A percentile compares a stretch with the other conserved stretches of the same genome.
Evolutionary conservation across 2,888 invertebrate genomes (phyloP).

Genomic region (Alitta virens): DNA sequence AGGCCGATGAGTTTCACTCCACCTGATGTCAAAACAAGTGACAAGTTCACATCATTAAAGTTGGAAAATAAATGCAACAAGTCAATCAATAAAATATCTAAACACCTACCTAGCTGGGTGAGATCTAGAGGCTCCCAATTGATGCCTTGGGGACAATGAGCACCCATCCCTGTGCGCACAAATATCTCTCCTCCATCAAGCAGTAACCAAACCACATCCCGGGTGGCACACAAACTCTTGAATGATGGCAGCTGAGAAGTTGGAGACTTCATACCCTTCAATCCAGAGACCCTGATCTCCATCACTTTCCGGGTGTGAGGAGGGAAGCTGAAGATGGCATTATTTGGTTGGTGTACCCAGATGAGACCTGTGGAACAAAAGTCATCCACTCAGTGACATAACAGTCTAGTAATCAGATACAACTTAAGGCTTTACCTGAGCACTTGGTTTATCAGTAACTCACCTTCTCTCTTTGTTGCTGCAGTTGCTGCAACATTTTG

Average conservation of each 20-base stretch:
- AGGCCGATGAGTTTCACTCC: constrained; percentile 55
- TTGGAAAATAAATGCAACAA: no score
- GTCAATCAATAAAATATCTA: no score
- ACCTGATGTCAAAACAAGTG: no score
- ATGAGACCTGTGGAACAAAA: constrained; percentile 42
- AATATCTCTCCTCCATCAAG: constrained; percentile 56
- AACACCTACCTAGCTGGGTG: constrained; percentile 53
- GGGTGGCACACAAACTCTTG: constrained; percentile 52
- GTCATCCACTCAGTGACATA: no score
- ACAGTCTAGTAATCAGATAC: no score
- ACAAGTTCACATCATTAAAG: no score
- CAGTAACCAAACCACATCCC: constrained; percentile 59
- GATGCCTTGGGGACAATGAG: constrained; percentile 53
- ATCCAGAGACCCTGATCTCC: constrained; percentile 20
- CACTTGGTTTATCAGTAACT: not conserved
- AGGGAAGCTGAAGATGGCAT: constrained; percentile 55
- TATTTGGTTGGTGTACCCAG: constrained; percentile 56
- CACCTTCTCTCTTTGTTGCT: constrained; percentile 36
- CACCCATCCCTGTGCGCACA: constrained; percentile 57
- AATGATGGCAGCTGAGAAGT: constrained; percentile 23
- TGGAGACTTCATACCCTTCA: not conserved
- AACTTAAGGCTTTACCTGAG: no score
- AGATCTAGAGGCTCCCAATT: constrained; percentile 58
- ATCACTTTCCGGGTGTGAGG: constrained; percentile 36
- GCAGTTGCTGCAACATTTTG: constrained; percentile 37